Evolutionary conservation across 2,113 vertebrate species (phyloP).

Genomic region (Rhinopomastus cyanomelas): DNA sequence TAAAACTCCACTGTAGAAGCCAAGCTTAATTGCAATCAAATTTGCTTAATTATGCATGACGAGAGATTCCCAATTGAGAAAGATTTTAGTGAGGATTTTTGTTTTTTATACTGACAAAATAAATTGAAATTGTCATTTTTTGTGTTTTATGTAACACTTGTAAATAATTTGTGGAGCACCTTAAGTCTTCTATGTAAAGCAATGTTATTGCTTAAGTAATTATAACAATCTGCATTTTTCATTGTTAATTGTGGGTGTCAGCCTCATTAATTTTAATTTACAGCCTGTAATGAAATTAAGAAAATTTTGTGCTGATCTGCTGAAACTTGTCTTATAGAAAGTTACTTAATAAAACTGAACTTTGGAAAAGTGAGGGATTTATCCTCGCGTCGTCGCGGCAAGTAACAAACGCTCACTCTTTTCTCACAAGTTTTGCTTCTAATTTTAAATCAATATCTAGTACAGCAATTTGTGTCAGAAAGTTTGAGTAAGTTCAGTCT

Average conservation of each 20-base stretch:
- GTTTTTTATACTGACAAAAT: constrained; percentile 99
- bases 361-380: constrained; percentile 75
- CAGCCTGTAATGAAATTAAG: constrained; percentile 99
- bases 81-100: constrained; percentile 94
- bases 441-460: constrained; percentile 49
- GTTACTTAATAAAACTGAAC: constrained; percentile 80
- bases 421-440: constrained; percentile 30
- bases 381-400: constrained; percentile 46
- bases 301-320: constrained; percentile 99
- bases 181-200: constrained; percentile 95
- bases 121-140: constrained; percentile 99
- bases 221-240: constrained; percentile 99
- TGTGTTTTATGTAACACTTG: constrained; percentile 96
- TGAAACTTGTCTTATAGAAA: constrained; percentile 91
- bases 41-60: constrained; percentile 99
- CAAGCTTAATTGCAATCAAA: constrained; percentile 99
- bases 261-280: constrained; percentile 99
- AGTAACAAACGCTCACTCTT: constrained; percentile 36
- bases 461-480: constrained; percentile 47
- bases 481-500: constrained; percentile 53
- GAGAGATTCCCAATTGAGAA: constrained; percentile 99
- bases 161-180: constrained; percentile 94
- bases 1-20: constrained; percentile 99
- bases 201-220: constrained; percentile 99
- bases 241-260: constrained; percentile 99